Conservation (phyloP, 2,113 vertebrate genomes). For the Ornithorhynchus anatinus region DNA sequence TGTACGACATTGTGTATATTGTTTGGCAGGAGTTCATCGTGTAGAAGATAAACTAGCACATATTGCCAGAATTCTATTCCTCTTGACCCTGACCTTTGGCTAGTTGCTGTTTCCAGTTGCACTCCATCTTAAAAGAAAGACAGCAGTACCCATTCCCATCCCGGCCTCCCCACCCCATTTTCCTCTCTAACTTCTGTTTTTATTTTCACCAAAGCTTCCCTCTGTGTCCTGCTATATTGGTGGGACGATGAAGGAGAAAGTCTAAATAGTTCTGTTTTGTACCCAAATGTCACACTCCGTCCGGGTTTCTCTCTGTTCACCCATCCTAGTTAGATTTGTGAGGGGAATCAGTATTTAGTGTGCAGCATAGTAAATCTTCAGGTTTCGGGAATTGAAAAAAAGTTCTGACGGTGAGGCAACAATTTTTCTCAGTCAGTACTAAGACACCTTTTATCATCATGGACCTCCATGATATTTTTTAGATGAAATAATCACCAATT, state of each 20-base stretch:
- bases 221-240: not conserved
- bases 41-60: constrained; percentile 77
- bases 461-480: too few species aligned
- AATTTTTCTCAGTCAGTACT: too few species aligned
- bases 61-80: constrained; percentile 80
- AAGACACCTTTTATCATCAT: too few species aligned
- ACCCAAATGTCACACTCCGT: not conserved
- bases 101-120: constrained; percentile 76
- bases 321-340: too few species aligned
- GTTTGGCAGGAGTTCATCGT: constrained; percentile 73
- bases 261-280: too few species aligned
- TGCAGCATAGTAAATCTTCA: too few species aligned
- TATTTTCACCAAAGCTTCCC: too few species aligned
- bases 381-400: too few species aligned
- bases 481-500: too few species aligned
- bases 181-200: constrained; percentile 61
- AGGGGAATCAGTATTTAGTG: too few species aligned
- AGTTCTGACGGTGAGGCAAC: too few species aligned
- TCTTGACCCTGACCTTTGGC: constrained; percentile 79
- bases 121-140: constrained; percentile 68
- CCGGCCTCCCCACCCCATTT: constrained; percentile 28
- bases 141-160: constrained; percentile 49
- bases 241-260: not conserved
- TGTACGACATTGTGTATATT: constrained; percentile 73
- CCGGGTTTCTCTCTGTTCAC: not conserved